These are phyloP conservation scores for Synergus gifuensis DNA, from an alignment of 2,888 invertebrate genomes.

Conservation along the genomic window DNA sequence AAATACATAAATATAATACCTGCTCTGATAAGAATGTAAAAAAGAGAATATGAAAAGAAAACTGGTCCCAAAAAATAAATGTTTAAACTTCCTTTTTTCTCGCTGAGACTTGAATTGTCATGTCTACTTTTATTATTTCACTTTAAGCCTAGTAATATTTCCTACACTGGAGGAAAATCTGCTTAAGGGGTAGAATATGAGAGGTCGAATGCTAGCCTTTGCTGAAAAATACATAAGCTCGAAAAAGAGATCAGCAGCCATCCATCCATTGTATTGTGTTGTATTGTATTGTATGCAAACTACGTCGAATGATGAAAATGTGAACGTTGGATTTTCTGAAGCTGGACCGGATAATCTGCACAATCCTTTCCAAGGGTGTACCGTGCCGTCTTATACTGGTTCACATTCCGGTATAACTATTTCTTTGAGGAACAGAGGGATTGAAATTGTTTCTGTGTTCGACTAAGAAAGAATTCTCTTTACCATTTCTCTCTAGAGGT, in stretches of 20 bases:
- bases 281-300: slow-evolving; percentile 23
- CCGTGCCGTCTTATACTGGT: slow-evolving; percentile 32
- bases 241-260: slow-evolving; percentile 29
- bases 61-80: background rate
- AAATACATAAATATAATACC: no score
- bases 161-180: background rate
- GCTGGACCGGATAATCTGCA: slow-evolving; percentile 37
- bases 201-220: slow-evolving; percentile 1
- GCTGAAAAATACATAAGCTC: slow-evolving; percentile 35
- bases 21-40: background rate
- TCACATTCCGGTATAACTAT: slow-evolving; percentile 36
- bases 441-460: slow-evolving; percentile 36
- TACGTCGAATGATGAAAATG: slow-evolving; percentile 30
- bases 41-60: background rate
- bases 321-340: slow-evolving; percentile 38
- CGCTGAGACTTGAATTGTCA: background rate
- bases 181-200: slow-evolving; percentile 21
- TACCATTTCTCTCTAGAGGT: slow-evolving; percentile 28
- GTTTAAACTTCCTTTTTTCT: background rate
- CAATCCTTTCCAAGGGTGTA: slow-evolving; percentile 36
- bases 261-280: slow-evolving; percentile 4
- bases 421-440: slow-evolving; percentile 31
- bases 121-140: slow-evolving; percentile 1
- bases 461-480: slow-evolving; percentile 31
- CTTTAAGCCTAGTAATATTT: slow-evolving; percentile 12